Base-by-base conservation (phyloP, 2,797 vertebrate species). In the Epinephelus awoara region DNA sequence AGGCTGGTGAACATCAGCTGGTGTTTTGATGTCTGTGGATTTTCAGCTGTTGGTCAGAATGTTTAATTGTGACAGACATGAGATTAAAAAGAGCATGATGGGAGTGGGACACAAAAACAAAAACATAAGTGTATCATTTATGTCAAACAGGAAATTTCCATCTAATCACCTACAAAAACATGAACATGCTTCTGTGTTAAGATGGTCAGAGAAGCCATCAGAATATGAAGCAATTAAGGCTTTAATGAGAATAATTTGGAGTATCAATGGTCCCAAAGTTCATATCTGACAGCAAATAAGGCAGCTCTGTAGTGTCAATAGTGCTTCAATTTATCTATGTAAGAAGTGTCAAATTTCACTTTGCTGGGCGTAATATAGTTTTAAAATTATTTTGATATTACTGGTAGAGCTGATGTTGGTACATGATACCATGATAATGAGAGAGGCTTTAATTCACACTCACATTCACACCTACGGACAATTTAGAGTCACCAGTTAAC, bases 1-100 rank as follows among this genome's bases (percentile, higher is more conserved):
- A 44, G n/a, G 49, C 11, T 47, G 10, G 44, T 56, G 54, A 59
- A 29, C 19, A 38, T 19, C 55, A 6, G 21, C 29, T 61, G 29
- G 25, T 51, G 34, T 6, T 72, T 66, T 25, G 6, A 46, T 38
- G 21, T 42, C 34, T 4, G 42, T 27, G 8, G 13, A 63, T 46
- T 75, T 66, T 67, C 46, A 66, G 13, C 19, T 47, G 14, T 59
- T 72, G n/a, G n/a, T 68, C n/a, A 40, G 34, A 64, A 25, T 51
- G 47, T 73, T 50, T 25, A 15, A 67, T 23, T 66, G 44, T 29
- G 5, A 66, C 15, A 54, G 11, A 54, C 1, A 34, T n/a, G 18
- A 13, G 25, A 50, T 29, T 13, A 47, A 19, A 4, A 17, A 27
- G 12, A 8, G 29, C 12, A 29, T 3, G n/a, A 14, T 18, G 34